Evolutionary conservation across 2,113 vertebrate species (phyloP).

Genomic region (Hydropotes inermis): DNA sequence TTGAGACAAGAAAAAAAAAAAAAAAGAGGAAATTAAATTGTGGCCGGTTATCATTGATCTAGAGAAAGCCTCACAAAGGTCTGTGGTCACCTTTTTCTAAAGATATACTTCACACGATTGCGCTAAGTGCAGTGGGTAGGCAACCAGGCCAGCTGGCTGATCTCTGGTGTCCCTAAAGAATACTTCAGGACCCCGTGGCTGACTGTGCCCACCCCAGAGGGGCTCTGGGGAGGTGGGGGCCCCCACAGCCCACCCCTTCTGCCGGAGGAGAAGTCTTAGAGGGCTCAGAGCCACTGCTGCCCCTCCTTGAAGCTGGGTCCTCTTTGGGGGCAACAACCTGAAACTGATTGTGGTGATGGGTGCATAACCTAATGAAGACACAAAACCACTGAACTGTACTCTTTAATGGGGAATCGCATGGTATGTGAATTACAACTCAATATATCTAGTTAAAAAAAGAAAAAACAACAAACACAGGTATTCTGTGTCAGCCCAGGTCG

Average conservation of each 20-base stretch:
- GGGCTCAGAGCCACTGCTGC: background rate
- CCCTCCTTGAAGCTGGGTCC: background rate
- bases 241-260: background rate
- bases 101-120: fast-evolving
- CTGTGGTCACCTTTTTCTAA: background rate
- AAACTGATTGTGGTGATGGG: background rate
- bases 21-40: background rate
- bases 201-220: background rate
- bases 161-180: background rate
- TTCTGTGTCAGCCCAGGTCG: background rate
- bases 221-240: background rate
- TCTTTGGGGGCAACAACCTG: background rate
- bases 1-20: background rate
- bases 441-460: background rate
- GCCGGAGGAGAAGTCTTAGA: background rate
- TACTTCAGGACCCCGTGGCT: fast-evolving
- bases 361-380: fast-evolving
- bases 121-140: background rate
- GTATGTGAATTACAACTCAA: background rate
- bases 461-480: background rate
- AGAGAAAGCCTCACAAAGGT: background rate
- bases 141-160: background rate
- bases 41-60: background rate
- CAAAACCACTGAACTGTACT: background rate
- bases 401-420: background rate